Base-by-base conservation (phyloP, 2,113 vertebrate species). In the Planiliza haematocheilus region DNA sequence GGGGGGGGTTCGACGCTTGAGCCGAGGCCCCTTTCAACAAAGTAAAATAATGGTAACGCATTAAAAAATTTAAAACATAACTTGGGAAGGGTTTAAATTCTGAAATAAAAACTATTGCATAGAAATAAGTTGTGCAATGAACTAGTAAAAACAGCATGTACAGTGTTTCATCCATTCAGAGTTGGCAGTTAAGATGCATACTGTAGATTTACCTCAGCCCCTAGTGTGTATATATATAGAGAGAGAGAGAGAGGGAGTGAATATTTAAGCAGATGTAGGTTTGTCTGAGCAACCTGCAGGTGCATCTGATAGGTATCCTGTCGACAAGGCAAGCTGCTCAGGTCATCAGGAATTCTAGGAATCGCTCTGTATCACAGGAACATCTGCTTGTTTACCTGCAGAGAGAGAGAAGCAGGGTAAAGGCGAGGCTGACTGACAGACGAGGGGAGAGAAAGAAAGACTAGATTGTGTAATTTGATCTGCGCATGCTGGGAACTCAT, bases 381-480 rank as follows among this genome's bases (percentile, higher is more conserved):
- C 7, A 49, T 34, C 5, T 3, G 24, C 42, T 55, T 80, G 63
- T 78, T 79, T 81, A 73, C 76, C 76, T 65, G 70, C 61, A 43
- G 62, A 68, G 52, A 37, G 52, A 37, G 70, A 52, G 57, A 8
- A 10, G 49, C 24, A 8, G 39, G 45, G n/a, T 49, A 50, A 64
- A 69, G 50, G 56, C 21, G 10, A 65, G 45, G 63, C 48, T 72
- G 58, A 74, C 70, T 69, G 20, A 62, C 60, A 76, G 69, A 71
- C 55, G 16, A 34, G 62, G 55, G 50, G n/a, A 38, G 2, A 43
- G 39, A 76, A 80, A 56, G 68, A 71, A 14, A 70, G n/a, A 80
- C 76, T 13, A 20, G 79, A 70, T 39, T 24, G 62, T 58, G 68
- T 83, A 76, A 89, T 85, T 85, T 82, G 48, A 87, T 83, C 45